Percentiles rank a stretch among this genome's conserved stretches.
phyloP scores from a whole-genome alignment of 2,797 vertebrate genomes.

The Gouania willdenowi region DNA sequence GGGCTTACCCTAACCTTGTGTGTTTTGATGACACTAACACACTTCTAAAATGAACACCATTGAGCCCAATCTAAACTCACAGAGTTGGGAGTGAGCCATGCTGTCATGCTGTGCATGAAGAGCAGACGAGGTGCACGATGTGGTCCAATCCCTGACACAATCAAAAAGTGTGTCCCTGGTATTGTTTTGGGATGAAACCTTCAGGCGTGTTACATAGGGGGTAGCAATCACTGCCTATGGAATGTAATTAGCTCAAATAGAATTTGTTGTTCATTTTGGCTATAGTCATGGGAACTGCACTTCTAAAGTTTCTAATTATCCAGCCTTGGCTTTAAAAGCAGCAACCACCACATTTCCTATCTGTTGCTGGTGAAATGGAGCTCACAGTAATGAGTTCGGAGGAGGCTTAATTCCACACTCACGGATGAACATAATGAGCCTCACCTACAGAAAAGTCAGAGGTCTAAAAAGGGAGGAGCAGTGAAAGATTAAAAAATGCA shows the following conservation, averaged over 20 bases:
- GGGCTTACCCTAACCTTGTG: too few relatives aligned
- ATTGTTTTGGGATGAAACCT: conserved; percentile 63
- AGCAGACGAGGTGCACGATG: conserved; percentile 17
- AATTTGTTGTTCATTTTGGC: conserved; percentile 74
- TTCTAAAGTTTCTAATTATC: conserved; percentile 81
- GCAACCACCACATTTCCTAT: conserved; percentile 64
- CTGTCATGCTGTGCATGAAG: conserved; percentile 16
- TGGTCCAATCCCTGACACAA: conserved; percentile 31
- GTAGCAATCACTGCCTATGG: conserved; percentile 60
- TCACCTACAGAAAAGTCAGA: conserved; percentile 66
- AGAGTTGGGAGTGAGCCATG: conserved; percentile 19
- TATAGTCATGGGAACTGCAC: conserved; percentile 74
- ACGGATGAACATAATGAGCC: conserved; percentile 65
- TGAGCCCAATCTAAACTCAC: conserved; percentile 18
- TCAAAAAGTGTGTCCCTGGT: conserved; percentile 47
- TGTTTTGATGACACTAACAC: conserved; percentile 50
- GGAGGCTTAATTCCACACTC: conserved; percentile 67
- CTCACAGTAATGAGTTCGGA: conserved; percentile 74
- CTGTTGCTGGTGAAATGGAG: conserved; percentile 70
- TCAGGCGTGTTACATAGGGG: conserved; percentile 58
- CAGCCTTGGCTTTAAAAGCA: conserved; percentile 73
- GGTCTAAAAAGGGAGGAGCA: conserved; percentile 46
- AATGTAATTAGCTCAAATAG: conserved; percentile 79
- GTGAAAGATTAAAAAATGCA: conserved; percentile 29
- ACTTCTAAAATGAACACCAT: conserved; percentile 18